A percentile compares a stretch with the other conserved stretches of the same genome.
phyloP scores from a whole-genome alignment of 1,140 invertebrate genomes.

The Ridgeia piscesae region DNA sequence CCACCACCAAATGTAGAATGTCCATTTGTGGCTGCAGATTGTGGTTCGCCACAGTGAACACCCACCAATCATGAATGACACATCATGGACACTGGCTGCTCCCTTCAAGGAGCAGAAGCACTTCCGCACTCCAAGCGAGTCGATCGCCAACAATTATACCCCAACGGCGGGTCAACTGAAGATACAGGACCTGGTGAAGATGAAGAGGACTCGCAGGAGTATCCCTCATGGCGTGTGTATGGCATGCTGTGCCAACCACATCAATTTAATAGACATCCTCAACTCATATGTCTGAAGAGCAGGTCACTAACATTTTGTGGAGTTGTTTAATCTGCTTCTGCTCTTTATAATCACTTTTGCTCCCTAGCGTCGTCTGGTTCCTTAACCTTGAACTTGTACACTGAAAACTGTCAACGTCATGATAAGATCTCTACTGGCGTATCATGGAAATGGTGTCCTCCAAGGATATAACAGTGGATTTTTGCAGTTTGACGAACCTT shows the following conservation, averaged over 20 bases:
- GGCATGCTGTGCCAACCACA: not conserved
- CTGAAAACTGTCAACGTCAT: no score
- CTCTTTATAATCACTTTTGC: no score
- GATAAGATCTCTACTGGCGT: no score
- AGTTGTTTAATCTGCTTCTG: no score
- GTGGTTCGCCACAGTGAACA: conserved; percentile 36
- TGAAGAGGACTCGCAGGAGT: conserved; percentile 30
- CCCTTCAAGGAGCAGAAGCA: conserved; percentile 57
- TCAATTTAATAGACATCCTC: not conserved
- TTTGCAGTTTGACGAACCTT: no score
- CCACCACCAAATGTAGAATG: not conserved
- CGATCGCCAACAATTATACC: conserved; percentile 66
- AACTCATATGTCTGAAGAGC: no score
- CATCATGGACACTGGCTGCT: conserved; percentile 58
- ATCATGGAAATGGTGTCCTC: no score
- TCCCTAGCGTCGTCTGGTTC: no score
- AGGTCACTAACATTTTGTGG: no score
- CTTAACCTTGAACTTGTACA: no score
- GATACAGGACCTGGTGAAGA: conserved; percentile 61
- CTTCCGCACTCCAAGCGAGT: conserved; percentile 66
- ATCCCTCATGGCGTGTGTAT: conserved; percentile 10
- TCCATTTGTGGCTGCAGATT: not conserved
- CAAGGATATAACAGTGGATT: no score
- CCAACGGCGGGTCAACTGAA: conserved; percentile 62
- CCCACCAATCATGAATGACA: conserved; percentile 57